Percentiles rank a stretch among this genome's conserved stretches.
phyloP scores from a whole-genome alignment of 2,113 vertebrate genomes.

The Ivindomyrus marchei region DNA sequence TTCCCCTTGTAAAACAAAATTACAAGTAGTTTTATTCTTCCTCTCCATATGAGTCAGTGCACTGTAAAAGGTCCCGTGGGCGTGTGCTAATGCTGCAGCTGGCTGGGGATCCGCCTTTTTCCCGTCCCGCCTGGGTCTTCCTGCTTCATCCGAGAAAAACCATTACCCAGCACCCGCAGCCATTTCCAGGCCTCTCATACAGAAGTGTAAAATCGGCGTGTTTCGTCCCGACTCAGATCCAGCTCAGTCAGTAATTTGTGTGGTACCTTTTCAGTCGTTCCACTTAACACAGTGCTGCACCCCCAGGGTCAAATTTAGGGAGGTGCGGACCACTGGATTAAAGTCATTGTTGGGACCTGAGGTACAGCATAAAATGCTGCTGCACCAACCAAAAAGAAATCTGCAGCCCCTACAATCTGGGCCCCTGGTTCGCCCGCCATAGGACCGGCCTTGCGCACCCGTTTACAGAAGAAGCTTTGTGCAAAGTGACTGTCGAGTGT shows the following conservation, averaged over 20 bases:
- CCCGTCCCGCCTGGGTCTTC: neutral
- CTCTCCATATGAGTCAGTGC: conserved; percentile 1
- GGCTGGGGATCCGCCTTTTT: neutral
- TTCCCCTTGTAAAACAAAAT: conserved; percentile 10
- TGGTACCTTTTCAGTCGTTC: neutral
- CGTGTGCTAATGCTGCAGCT: neutral
- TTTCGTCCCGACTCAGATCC: neutral
- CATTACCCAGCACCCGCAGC: neutral
- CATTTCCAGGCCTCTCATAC: neutral
- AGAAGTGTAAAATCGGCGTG: neutral
- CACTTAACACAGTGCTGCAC: neutral
- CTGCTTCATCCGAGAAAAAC: neutral
- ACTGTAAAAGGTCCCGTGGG: neutral
- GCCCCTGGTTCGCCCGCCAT: neutral
- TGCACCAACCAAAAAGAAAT: neutral
- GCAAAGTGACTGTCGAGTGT: neutral
- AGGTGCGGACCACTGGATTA: neutral
- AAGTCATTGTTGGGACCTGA: neutral
- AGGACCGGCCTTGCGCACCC: neutral
- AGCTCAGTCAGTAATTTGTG: neutral
- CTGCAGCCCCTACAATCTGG: neutral
- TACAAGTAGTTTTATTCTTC: conserved; percentile 16
- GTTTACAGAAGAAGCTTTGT: neutral
- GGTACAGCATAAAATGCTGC: neutral
- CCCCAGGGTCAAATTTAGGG: neutral